phyloP scores from a whole-genome alignment of 2,888 invertebrate genomes.

The Noctua pronuba region DNA sequence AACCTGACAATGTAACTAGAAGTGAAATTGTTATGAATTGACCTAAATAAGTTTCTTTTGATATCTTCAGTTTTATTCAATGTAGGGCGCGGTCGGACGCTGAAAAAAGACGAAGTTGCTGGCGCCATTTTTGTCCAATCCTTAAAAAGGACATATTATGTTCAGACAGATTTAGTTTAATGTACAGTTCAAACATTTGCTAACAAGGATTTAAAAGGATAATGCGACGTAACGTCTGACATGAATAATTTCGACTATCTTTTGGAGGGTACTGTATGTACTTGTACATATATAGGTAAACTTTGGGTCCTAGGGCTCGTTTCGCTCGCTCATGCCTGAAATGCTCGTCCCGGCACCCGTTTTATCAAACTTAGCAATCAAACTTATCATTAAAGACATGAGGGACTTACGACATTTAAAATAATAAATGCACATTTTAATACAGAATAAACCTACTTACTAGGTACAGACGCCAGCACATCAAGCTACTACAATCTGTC shows the following conservation, averaged over 20 bases:
- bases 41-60: not conserved
- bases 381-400: not conserved
- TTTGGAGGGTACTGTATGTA: not conserved
- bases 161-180: not conserved
- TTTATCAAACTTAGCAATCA: not conserved
- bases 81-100: not conserved
- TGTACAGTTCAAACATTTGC: not conserved
- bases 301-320: not conserved
- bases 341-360: not conserved
- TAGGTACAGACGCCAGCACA: not conserved
- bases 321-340: not conserved
- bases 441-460: not conserved
- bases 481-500: too few species aligned
- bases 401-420: not conserved
- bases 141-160: not conserved
- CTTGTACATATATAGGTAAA: not conserved
- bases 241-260: not conserved
- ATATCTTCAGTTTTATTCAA: not conserved
- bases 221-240: not conserved
- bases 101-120: not conserved
- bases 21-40: not conserved
- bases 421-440: constrained; percentile 7
- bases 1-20: not conserved
- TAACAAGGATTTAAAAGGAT: too few species aligned
- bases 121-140: not conserved